Evolutionary conservation across 2,113 vertebrate species (phyloP), one percentile per base, ranked within the genome.

Genomic region (Chaetops frenatus): DNA sequence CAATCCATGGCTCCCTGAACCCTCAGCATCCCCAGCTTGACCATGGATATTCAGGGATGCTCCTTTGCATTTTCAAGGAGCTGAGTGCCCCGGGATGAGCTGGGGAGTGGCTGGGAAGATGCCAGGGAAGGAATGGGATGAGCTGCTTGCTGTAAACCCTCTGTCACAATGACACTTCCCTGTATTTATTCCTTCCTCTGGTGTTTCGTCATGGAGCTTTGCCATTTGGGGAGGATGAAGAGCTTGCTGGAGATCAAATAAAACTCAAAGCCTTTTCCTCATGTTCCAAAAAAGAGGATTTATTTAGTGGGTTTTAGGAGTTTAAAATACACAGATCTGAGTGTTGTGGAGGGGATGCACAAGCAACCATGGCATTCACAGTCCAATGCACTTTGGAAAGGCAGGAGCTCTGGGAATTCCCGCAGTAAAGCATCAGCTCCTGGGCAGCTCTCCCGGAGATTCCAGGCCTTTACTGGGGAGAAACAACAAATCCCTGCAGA

Each of bases 261-360:
- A 56, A 84, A 81, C 42, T 11, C 70, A 36, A 58, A 82, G 33
- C 44, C 51, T 40, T 48, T 58, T 70, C 47, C 25, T 78, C 44
- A 3, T 0, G 25, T 83, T 95, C 81, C 84, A 61, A 66, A 57
- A 57, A 85, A 29, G 42, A 69, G 48, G 80, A 57, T 97, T 96
- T 96, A 97, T 96, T 96, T 36, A 76, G 45, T 74, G 64, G 44
- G 47, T 19, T 78, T 83, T 44, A n/a, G 79, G 16, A 35, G 36
- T 56, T 66, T 64, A 31, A 90, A 88, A 54, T 14, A 88, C 76
- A 88, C 71, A 83, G 74, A 50, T 74, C 14, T 17, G 69, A 86
- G 65, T 65, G 69, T 28, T 24, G 72, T 28, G 72, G 69, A 61
- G 73, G 65, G 62, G 38, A 42, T 38, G 16, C 13, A 81, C 29